Conservation (phyloP, 2,888 invertebrate genomes). For the Orchesella flavescens region DNA sequence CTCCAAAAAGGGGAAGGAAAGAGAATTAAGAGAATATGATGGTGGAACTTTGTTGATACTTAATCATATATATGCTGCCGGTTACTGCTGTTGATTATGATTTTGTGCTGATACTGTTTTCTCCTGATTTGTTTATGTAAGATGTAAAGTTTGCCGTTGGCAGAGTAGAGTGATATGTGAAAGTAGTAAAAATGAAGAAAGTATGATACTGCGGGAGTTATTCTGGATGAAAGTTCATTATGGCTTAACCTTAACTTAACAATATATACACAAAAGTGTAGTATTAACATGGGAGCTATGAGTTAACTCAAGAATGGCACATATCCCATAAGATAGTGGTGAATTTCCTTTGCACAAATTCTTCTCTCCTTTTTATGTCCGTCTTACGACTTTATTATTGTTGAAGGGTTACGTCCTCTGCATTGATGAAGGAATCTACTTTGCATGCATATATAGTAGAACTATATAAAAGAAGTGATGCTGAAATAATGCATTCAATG, state of each 20-base stretch:
- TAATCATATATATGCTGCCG: background rate
- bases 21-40: background rate
- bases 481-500: background rate
- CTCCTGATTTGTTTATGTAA: constrained; percentile 4
- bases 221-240: constrained; percentile 10
- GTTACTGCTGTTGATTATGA: background rate
- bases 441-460: no score
- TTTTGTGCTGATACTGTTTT: no score
- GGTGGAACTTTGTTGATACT: background rate
- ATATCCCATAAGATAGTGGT: background rate
- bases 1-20: constrained; percentile 13
- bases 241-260: background rate
- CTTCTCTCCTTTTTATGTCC: background rate
- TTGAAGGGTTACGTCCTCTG: background rate
- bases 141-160: background rate
- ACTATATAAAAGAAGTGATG: no score
- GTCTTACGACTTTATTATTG: constrained; percentile 8
- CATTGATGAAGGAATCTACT: background rate
- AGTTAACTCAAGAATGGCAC: background rate
- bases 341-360: background rate
- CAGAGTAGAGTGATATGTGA: background rate
- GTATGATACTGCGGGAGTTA: background rate
- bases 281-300: background rate
- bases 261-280: background rate
- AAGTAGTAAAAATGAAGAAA: background rate